Base-by-base conservation (phyloP, 2,888 invertebrate species). In the Saturnia pavonia region DNA sequence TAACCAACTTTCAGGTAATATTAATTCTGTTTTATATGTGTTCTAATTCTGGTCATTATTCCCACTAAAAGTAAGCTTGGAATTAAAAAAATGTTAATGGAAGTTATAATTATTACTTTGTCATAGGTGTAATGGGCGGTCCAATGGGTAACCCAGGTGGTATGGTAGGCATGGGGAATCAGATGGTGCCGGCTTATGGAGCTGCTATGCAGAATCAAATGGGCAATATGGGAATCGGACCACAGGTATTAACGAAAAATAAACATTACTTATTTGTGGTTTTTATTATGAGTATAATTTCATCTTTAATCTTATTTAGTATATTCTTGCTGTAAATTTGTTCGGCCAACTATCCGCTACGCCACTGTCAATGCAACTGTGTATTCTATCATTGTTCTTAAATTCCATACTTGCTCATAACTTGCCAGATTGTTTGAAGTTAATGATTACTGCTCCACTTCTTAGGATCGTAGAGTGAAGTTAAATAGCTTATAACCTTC, bases 111-210 rank as follows among this genome's bases (percentile, higher is more conserved):
- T 34, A 6, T 16, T 34, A 6, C 16, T 6, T 19, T n/a, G 16
- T 65, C 19, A n/a, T 80, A 93, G 94, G 92, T 75, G 94, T 94
- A 48, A 94, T 95, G 94, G 94, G 94, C 45, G 94, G 92, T 67
- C 94, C 94, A 4, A 95, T 95, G 94, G 90, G 91, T 40, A 88
- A 91, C 45, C 78, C 90, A 45, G 85, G 88, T 14, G 82, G 88
- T 4, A 92, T 94, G 92, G 91, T 88, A 77, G 95, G 95, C n/a
- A 95, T 96, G 94, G 95, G 95, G 1, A 95, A 91, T 73, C 95
- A 92, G 73, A 94, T 94, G 94, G 94, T 94, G 45, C 93, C 94
- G 42, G 87, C 93, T 0, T 94, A 94, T 79, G 93, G 90, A 34
- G 88, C 91, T 0, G 80, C 91, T n/a, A 93, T 95, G 89, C 94